Base-by-base conservation (phyloP, 2,888 invertebrate species). In the Caenorhabditis zanzibari region DNA sequence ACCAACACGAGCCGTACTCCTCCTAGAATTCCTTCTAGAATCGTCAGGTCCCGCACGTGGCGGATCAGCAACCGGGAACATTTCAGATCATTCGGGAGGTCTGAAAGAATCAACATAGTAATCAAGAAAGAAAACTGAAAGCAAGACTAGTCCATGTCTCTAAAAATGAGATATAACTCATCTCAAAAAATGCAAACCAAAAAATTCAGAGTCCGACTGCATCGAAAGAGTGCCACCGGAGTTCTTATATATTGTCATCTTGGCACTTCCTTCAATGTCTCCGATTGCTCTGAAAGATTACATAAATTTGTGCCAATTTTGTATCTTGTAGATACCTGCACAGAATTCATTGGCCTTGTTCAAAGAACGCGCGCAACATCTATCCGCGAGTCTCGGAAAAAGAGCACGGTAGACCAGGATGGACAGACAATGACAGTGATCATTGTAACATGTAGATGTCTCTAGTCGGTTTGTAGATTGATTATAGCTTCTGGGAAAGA, bases 301-400 rank as follows among this genome's bases (percentile, higher is more conserved):
- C 68, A 59, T 76, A 68, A 76, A 69, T 69, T 77, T 77, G 77
- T 77, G 71, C 74, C 68, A 66, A 81, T 74, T 59, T 59, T 81
- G 81, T 81, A 81, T 49, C 22, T 81, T 81, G 81, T 81, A 74
- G 73, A 81, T 68, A 24, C 35, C 5, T 63, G 73, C 73, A 74
- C 81, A 81, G 19, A 54, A 41, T 63, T 41, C 54, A 41, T 38
- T 32, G 76, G 68, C 22, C 38, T 76, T 76, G 68, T 61, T 68
- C 76, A 68, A 38, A 66, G 68, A 58, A 68, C 68, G 10, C 22
- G 58, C 58, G 52, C 61, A 38, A 26, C n/a, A 12, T 14, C 24
- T 26, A 63, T 64, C 64, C 64, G 54, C 56, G 74, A 54, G 47
- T 22, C n/a, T n/a, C 47, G 26, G 9, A 75, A 19, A 49, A 38